Evolutionary conservation across 2,888 invertebrate species (phyloP), one percentile per base, ranked within the genome.

Genomic region (Plagodis pulveraria): DNA sequence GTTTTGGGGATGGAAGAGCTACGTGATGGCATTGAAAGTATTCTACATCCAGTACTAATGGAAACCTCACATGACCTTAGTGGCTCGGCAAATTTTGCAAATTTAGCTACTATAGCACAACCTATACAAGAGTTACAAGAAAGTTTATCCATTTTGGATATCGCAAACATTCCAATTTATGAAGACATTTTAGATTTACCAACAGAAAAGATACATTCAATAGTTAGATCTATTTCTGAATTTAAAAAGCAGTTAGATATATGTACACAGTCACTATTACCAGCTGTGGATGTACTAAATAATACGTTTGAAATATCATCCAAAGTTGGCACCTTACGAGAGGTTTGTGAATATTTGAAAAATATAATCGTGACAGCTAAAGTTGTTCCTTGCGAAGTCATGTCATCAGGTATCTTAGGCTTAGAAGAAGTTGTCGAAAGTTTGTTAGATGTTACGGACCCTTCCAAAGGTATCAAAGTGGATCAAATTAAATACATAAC

Each of bases 71-170:
- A 80, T 56, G 82, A 86, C 34, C 57, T 85, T 12, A 9, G 55
- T 0, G 73, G 77, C 59, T 59, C 74, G 34, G 58, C 78, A 2
- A 80, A 81, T 59, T 69, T 81, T 11, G 71, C 81, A 6, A 85
- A 86, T 69, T 70, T 92, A 50, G 69, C 74, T 48, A 76, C 77
- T 10, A 81, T 93, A 58, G 87, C 87, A 34, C 81, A 87, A 52
- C 91, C 91, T 0, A 81, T 91, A 78, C 84, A 83, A 65, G 86
- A 86, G 62, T 68, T 91, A 9, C 83, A 84, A 41, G 80, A 89
- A 67, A 78, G 81, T 75, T 78, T 92, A 57, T 86, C 85, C 49
- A 76, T 86, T 50, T 69, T 90, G 76, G 86, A 89, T 67, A 71
- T 72, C 57, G 80, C 70, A 71, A 85, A 89, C 81, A 87, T 90